Evolutionary conservation across 2,797 vertebrate genomes (phyloP).

Genomic region (Smutsia temminckii): DNA sequence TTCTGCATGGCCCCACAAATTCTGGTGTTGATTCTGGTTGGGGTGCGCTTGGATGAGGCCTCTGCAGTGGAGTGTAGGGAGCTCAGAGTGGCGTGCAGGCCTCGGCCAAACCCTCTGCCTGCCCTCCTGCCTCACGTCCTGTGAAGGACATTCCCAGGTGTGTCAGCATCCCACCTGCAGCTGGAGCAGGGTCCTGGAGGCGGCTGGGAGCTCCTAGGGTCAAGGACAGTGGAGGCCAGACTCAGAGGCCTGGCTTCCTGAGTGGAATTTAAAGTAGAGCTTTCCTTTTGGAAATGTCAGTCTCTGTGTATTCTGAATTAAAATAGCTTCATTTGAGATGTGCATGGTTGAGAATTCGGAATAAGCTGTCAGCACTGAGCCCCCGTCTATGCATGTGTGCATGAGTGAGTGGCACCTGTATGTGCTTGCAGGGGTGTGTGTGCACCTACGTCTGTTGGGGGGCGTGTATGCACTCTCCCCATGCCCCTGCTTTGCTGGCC

Average conservation of each 20-base stretch:
- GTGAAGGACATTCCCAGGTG: background rate
- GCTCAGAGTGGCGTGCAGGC: accelerated
- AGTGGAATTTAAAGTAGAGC: accelerated
- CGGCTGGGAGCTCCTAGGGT: background rate
- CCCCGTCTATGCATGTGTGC: background rate
- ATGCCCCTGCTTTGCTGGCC: no score
- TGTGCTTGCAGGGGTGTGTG: accelerated
- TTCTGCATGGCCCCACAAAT: accelerated
- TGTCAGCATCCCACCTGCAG: accelerated
- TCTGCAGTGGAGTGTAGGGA: accelerated
- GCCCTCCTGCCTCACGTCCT: background rate
- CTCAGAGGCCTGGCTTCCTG: background rate
- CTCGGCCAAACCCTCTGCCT: background rate
- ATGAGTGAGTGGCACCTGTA: background rate
- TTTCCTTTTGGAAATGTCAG: background rate
- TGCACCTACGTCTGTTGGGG: no score
- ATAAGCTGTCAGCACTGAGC: accelerated
- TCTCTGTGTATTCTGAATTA: accelerated
- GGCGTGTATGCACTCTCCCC: accelerated
- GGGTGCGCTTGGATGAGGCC: background rate
- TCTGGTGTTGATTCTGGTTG: accelerated
- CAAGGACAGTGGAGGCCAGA: background rate
- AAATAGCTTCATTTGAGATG: accelerated
- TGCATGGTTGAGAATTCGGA: accelerated
- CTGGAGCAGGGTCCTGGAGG: accelerated